phyloP scores from a whole-genome alignment of 1,140 invertebrate species.

The Euwallacea similis region DNA sequence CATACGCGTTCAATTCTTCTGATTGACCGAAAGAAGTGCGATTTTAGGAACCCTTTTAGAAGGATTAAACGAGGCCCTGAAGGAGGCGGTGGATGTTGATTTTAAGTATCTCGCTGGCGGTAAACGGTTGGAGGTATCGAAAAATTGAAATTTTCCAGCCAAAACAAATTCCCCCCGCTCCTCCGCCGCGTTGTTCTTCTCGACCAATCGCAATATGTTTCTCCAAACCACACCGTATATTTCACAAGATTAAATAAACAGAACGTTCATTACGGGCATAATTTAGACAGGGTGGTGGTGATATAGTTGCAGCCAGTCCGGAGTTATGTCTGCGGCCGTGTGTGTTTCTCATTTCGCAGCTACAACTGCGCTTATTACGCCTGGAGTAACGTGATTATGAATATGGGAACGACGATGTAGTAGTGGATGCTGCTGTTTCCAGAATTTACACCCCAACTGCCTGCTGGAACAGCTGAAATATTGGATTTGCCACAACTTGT shows the following conservation, averaged over 20 bases:
- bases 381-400: constrained; percentile 51
- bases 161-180: too few species aligned
- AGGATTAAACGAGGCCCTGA: too few species aligned
- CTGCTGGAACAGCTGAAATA: constrained; percentile 22
- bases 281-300: constrained; percentile 44
- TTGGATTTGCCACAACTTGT: constrained; percentile 22
- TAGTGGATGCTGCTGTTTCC: constrained; percentile 30
- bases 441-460: constrained; percentile 24
- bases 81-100: too few species aligned
- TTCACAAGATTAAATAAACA: constrained; percentile 42
- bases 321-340: constrained; percentile 48
- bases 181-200: too few species aligned
- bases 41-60: too few species aligned
- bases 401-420: constrained; percentile 47
- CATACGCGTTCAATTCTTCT: too few species aligned
- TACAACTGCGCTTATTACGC: constrained; percentile 52
- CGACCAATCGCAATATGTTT: background rate
- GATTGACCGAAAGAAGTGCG: too few species aligned
- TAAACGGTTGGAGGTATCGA: too few species aligned
- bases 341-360: constrained; percentile 51
- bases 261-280: constrained; percentile 43
- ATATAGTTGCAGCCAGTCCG: constrained; percentile 46
- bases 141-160: too few species aligned
- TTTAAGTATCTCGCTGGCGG: too few species aligned
- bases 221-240: constrained; percentile 31